Base-by-base conservation (phyloP, 2,113 vertebrate species). In the Antigone vipio region DNA sequence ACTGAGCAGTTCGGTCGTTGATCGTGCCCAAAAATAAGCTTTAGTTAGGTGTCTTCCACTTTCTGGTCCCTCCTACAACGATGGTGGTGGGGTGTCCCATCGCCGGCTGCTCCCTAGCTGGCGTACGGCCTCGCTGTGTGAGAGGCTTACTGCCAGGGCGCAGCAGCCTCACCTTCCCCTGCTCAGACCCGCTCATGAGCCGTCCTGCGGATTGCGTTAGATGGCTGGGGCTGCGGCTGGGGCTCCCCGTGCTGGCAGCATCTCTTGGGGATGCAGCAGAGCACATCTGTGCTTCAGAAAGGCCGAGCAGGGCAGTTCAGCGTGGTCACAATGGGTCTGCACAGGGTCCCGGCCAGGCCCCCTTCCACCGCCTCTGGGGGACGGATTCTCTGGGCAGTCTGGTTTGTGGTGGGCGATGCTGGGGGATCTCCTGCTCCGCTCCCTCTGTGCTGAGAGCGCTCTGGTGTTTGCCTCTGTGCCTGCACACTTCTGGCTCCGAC, bases 31-130 rank as follows among this genome's bases (percentile, higher is more conserved):
- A 53, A 71, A 52, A 7, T 21, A 32, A 50, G 34, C 5, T 44
- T 50, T 21, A 20, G 12, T 56, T 56, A 9, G 32, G 45, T 17
- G 20, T 27, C 35, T 40, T 27, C 49, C 12, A 24, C 18, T 29
- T 32, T 60, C 20, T 38, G 27, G 32, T 35, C 42, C 24, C 29
- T 42, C 53, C 20, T 32, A 18, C 35, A 34, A 4, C 0, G 12
- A 52, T 45, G 40, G 15, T 21, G 53, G 18, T 13, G 1, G 2
- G 15, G n/a, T 44, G 47, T 81, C 35, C 76, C 59, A 7, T 2
- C 0, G 3, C 19, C 0, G 0, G 52, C 59, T 22, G 50, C 27
- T 50, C 30, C 47, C 30, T 9, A 21, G 35, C 11, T 47, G 6
- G 55, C 6, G 2, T 38, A 15, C 15, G 23, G 5, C 55, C 34